phyloP scores from a whole-genome alignment of 2,888 invertebrate genomes.

The Sabellastarte sp. region DNA sequence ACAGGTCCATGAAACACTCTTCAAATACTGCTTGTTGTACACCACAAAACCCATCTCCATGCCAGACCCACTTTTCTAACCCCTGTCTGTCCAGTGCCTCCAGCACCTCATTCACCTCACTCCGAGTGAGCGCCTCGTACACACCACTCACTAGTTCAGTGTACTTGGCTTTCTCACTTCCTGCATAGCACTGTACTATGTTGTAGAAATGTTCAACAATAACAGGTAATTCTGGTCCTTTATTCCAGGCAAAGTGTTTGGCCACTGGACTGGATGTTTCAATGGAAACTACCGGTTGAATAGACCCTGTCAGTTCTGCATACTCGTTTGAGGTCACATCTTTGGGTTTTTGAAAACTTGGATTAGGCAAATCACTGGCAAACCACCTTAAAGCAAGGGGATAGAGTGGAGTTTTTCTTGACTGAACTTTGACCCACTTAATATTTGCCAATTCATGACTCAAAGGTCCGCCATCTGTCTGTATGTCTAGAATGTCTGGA shows the following conservation, averaged over 20 bases:
- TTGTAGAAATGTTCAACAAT: slow-evolving; percentile 26
- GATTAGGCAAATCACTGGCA: slow-evolving; percentile 3
- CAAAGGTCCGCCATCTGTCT: slow-evolving; percentile 18
- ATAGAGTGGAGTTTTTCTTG: slow-evolving; percentile 18
- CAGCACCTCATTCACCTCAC: slow-evolving; percentile 10
- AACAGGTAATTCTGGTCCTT: slow-evolving; percentile 12
- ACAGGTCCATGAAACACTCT: slow-evolving; percentile 28
- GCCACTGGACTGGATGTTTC: slow-evolving; percentile 11
- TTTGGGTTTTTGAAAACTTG: slow-evolving; percentile 16
- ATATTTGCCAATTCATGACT: slow-evolving; percentile 20
- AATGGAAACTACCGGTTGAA: slow-evolving; percentile 23
- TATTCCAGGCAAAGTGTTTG: slow-evolving; percentile 22
- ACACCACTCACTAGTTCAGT: slow-evolving; percentile 19
- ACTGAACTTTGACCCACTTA: slow-evolving; percentile 22
- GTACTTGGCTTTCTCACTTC: slow-evolving; percentile 24
- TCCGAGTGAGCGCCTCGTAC: slow-evolving; percentile 18
- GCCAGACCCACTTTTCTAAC: slow-evolving; percentile 33
- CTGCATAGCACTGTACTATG: slow-evolving; percentile 19
- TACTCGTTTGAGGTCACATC: slow-evolving; percentile 20
- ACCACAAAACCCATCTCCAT: slow-evolving; percentile 34
- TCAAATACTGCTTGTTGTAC: slow-evolving; percentile 22
- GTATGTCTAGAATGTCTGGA: slow-evolving; percentile 11
- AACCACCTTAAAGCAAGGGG: slow-evolving; percentile 18
- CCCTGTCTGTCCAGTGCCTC: slow-evolving; percentile 2
- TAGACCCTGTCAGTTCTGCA: slow-evolving; percentile 25